Conservation (phyloP, 2,797 vertebrate species). For the Telmatherina bonti region DNA sequence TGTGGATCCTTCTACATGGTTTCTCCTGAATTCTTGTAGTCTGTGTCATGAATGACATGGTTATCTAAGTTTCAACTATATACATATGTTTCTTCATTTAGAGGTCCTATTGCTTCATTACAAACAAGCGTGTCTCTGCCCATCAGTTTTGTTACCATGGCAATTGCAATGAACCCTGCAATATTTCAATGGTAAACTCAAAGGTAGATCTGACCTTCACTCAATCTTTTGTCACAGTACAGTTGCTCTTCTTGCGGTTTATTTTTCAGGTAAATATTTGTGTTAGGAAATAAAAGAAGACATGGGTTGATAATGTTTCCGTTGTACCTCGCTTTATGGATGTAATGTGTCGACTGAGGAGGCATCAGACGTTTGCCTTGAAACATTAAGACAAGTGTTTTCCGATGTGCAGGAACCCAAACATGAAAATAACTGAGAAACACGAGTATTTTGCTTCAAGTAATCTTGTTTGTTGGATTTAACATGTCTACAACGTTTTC, state of each 20-base stretch:
- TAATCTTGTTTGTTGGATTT: background rate
- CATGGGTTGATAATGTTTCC: slow-evolving; percentile 22
- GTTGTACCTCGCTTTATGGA: slow-evolving; percentile 13
- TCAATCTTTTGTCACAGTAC: slow-evolving; percentile 20
- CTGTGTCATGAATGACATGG: too few species aligned
- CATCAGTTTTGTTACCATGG: slow-evolving; percentile 68
- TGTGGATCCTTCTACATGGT: too few species aligned
- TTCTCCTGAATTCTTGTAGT: too few species aligned
- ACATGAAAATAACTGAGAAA: background rate
- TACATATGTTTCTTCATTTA: slow-evolving; percentile 1
- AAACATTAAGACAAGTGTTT: background rate
- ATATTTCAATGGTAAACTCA: slow-evolving; percentile 17
- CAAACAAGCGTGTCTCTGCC: slow-evolving; percentile 34
- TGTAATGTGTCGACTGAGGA: slow-evolving; percentile 5
- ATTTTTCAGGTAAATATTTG: slow-evolving; percentile 28
- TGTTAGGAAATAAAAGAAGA: slow-evolving; percentile 12
- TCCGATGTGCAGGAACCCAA: background rate
- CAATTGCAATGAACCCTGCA: slow-evolving; percentile 51
- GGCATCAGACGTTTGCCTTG: slow-evolving; percentile 6
- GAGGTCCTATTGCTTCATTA: slow-evolving; percentile 22
- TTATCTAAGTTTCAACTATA: slow-evolving; percentile 42
- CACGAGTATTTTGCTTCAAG: background rate
- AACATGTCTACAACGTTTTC: background rate
- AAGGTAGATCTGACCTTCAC: slow-evolving; percentile 23
- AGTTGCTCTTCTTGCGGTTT: slow-evolving; percentile 5